These are phyloP conservation scores for Lucifuga dentata DNA, from an alignment of 2,113 vertebrate genomes.

Conservation along the genomic window DNA sequence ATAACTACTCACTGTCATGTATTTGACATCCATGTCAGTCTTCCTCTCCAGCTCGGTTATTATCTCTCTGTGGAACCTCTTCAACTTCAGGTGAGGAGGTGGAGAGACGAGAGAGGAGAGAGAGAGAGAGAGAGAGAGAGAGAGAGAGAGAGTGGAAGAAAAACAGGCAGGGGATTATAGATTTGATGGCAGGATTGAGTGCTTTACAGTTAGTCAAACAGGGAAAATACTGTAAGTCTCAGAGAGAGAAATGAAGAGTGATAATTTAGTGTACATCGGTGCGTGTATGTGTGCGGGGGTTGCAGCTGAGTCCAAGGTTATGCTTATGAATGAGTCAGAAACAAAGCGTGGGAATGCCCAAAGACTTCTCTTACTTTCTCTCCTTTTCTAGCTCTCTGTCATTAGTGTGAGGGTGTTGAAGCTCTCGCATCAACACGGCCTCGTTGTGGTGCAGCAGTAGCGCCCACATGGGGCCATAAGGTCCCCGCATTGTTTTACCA, in stretches of 20 bases:
- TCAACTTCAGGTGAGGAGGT: constrained; percentile 85
- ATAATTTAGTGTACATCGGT: constrained; percentile 39
- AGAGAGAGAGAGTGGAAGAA: constrained; percentile 29
- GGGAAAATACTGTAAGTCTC: constrained; percentile 29
- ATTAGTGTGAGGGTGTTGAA: constrained; percentile 46
- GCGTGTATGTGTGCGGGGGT: constrained; percentile 47
- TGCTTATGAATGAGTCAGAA: constrained; percentile 76
- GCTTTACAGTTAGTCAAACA: constrained; percentile 38
- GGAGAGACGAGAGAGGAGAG: constrained; percentile 18
- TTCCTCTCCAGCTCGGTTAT: constrained; percentile 95
- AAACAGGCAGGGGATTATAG: constrained; percentile 48
- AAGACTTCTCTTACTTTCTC: constrained; percentile 42
- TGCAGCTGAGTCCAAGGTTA: constrained; percentile 64
- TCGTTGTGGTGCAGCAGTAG: constrained; percentile 5
- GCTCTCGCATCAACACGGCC: not conserved
- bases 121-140: constrained; percentile 26
- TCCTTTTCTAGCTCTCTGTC: constrained; percentile 25
- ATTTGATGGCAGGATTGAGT: constrained; percentile 9
- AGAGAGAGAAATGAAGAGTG: constrained; percentile 29
- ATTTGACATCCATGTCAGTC: constrained; percentile 97
- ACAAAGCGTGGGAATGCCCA: constrained; percentile 71
- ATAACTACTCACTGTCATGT: constrained; percentile 93
- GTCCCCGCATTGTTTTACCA: not conserved
- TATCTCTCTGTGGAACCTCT: constrained; percentile 94
- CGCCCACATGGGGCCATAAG: constrained; percentile 9